Base-by-base conservation (phyloP, 2,888 invertebrate genomes). In the Sminthurinus aureus region DNA sequence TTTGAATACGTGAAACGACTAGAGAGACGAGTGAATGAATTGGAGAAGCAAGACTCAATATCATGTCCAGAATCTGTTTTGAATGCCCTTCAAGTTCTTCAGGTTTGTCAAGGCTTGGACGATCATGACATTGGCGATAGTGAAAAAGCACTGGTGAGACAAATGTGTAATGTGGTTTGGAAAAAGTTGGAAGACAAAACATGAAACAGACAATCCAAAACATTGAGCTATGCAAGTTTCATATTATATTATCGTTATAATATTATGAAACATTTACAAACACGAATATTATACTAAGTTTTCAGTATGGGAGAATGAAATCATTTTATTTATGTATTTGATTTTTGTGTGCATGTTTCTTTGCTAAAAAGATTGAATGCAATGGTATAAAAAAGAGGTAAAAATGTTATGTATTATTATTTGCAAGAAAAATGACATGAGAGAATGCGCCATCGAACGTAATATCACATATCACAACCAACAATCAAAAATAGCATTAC, bases 111-210 rank as follows among this genome's bases (percentile, higher is more conserved):
- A 90, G 87, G 89, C 18, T 76, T 89, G 88, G 89, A 88, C 51
- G 88, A 89, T 64, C 86, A 88, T 74, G 89, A 90, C 81, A 89
- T 91, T 79, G 91, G 96, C 89, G 95, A 96, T 89, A 96, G 96
- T 20, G 97, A 97, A 90, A 97, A 96, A 90, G 97, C 97, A 6
- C 92, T 98, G 82, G 96, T 98, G 78, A 93, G 97, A 89, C 97
- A 98, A 92, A 97, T 98, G 97, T 98, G 97, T 91, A 97, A 98
- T 91, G 94, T 96, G 79, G 96, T 96, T 71, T 96, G 96, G 96
- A 93, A 96, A 86, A 96, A 96, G 91, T 91, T 96, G 82, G 96
- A 96, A 91, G 96, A 96, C 38, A 38, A 38, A 38, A 38, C 38
- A 38, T 38, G 6, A 38, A 38, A 38, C 1, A 38, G 38, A 38